Base-by-base conservation (phyloP, 2,888 invertebrate species). In the Drosophila ustulata region DNA sequence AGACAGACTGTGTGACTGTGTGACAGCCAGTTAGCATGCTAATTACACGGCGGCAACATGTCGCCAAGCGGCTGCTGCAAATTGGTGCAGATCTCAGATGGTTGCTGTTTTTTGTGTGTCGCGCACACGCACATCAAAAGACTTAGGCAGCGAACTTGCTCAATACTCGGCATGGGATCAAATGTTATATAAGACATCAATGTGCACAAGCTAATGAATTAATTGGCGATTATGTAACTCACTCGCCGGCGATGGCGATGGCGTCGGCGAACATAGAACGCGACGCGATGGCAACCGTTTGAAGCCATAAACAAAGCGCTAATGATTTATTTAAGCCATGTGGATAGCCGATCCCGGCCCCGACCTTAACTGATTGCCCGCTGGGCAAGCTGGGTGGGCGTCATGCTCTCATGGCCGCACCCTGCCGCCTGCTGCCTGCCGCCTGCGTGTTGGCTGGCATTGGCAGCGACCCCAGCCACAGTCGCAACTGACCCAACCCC, bases 321-420 rank as follows among this genome's bases (percentile, higher is more conserved):
- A 83, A 83, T 83, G 86, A 83, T 83, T 83, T 83, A 88, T 83
- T 88, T 86, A 80, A 85, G 51, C 71, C 88, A 53, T 67, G 51
- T 51, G 49, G 65, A 47, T 39, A 46, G 62, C 46, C 65, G 59
- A 52, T 34, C 52, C 58, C 66, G 69, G 64, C 72, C 77, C 37
- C 64, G 69, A 78, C 64, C 74, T 70, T 67, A 78, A 77, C 69
- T 66, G 81, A 89, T 85, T 85, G 75, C 79, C 85, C 77, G 65
- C 55, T 79, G 88, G 87, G 79, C 87, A 41, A 67, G 62, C 78
- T 79, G 70, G 85, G 85, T 85, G 85, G 85, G 85, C 85, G 85
- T 64, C 47, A 32, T 55, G 55, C 39, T 43, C 61, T 75, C 72
- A 47, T 75, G 51, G 75, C 78, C 77, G 67, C 88, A 71, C 81